Evolutionary conservation across 2,888 invertebrate species (phyloP), one percentile per base, ranked within the genome.

Genomic region (Sesia apiformis): DNA sequence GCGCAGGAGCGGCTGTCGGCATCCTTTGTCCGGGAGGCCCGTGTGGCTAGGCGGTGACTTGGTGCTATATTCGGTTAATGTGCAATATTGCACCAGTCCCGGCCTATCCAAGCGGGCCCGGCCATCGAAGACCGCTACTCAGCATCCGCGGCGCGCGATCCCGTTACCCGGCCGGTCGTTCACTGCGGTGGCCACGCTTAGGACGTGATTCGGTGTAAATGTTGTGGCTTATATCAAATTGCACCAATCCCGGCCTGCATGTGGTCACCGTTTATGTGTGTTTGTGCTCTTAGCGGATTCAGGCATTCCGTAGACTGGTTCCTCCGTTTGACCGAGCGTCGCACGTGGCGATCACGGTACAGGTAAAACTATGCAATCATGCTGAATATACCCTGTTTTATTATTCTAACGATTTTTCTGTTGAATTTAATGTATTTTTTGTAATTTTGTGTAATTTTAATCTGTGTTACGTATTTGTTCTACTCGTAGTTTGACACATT

Each of bases 221-320:
- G 71, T 84, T 89, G 88, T 87, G 80, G 4, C 72, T 78, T 72
- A 69, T 76, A 82, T 81, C 88, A 86, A 75, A 90, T 90, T 90
- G 90, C 90, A 90, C 90, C 90, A 82, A 88, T 88, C 90, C 90
- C 90, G 90, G 90, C 90, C 90, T 90, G 84, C 90, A 75, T 81
- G 85, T 83, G 84, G 83, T 72, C 81, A 78, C 80, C 70, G 76
- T 69, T 64, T 61, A 43, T 50, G 50, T 39, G 38, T 43, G 43
- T 8, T n/a, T n/a, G 43, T 43, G 46, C 8, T 46, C 4, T 46
- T 46, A 46, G 46, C 46, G 46, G 46, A 46, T 46, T 46, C 46
- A n/a, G 46, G 7, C 46, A 46, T 39, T 50, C 50, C 39, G 39
- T 7, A 38, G 50, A 50, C 50, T 38, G 50, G 50, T 50, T 50